Evolutionary conservation across 2,888 invertebrate species (phyloP).

Genomic region (Noctua comes): DNA sequence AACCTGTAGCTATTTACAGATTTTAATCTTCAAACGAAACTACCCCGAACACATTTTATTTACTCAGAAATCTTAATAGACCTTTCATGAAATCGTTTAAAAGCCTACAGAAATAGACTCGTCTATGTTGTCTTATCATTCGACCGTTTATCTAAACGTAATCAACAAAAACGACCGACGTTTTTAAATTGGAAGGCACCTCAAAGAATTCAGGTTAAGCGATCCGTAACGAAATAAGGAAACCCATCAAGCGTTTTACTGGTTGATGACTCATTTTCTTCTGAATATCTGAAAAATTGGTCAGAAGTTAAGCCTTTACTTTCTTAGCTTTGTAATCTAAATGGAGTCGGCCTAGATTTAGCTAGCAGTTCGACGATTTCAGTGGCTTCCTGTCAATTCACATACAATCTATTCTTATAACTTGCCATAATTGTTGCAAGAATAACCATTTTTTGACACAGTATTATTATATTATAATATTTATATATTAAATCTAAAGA

Average conservation of each 20-base stretch:
- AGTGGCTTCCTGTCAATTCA: neutral
- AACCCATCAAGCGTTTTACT: neutral
- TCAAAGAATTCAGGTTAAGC: constrained; percentile 18
- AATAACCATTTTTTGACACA: neutral
- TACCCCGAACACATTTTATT: constrained; percentile 1
- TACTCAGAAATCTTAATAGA: neutral
- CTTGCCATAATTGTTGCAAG: neutral
- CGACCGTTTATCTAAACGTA: constrained; percentile 22
- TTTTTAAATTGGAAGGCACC: constrained; percentile 35
- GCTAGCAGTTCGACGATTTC: neutral
- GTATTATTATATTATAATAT: neutral
- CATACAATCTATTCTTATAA: neutral
- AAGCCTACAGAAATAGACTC: constrained; percentile 13
- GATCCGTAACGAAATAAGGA: constrained; percentile 17
- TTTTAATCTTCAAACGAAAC: neutral
- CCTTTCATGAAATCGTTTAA: constrained; percentile 17
- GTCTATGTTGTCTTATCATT: neutral
- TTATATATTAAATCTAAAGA: neutral
- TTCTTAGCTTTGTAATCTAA: neutral
- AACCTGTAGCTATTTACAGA: neutral
- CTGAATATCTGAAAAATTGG: neutral
- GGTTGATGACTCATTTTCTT: neutral
- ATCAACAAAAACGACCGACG: constrained; percentile 23
- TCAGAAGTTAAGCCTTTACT: neutral
- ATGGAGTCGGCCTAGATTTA: neutral